Evolutionary conservation across 2,797 vertebrate genomes (phyloP), one percentile per base, ranked within the genome.

Genomic region (Hirundo rustica): DNA sequence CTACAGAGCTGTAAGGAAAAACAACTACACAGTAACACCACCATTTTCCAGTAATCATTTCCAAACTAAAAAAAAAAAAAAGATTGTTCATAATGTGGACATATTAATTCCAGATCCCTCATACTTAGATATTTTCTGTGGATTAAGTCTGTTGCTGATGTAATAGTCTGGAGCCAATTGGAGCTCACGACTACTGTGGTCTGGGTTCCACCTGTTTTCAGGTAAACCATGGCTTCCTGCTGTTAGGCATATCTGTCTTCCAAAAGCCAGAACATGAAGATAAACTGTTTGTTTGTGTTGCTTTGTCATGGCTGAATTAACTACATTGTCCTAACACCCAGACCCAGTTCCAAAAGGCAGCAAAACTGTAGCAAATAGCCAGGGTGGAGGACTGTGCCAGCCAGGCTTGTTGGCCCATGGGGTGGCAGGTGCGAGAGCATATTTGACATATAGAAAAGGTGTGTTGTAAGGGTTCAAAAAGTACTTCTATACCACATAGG

Each of bases 401-500:
- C 34, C n/a, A 57, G 29, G 18, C 19, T 62, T 54, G 20, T 4
- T 65, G 57, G 26, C 36, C 57, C 44, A 11, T 4, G 32, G 45
- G n/a, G 11, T 38, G 5, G 5, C 18, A 32, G 1, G 0, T 27
- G 22, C 13, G 76, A 75, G 10, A 11, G 11, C 8, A 3, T 7
- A 18, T 68, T 70, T 73, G 47, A 42, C 19, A 62, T 16, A 53
- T 1, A 71, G 38, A 60, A 45, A 70, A 2, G 1, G 7, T 34
- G 9, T 32, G 11, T 25, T 36, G 3, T 21, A 75, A 65, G 23
- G 8, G 18, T 66, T 38, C 22, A 75, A 30, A 62, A 42, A 54
- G 16, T 48, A n/a, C 55, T 73, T 64, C 40, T 75, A 30, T 71
- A 45, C 13, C 7, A 15, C 27, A 50, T 1, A 30, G 3, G 6